Evolutionary conservation across 2,888 invertebrate species (phyloP), one percentile per base, ranked within the genome.

Genomic region (Scaptomyza tumidula): DNA sequence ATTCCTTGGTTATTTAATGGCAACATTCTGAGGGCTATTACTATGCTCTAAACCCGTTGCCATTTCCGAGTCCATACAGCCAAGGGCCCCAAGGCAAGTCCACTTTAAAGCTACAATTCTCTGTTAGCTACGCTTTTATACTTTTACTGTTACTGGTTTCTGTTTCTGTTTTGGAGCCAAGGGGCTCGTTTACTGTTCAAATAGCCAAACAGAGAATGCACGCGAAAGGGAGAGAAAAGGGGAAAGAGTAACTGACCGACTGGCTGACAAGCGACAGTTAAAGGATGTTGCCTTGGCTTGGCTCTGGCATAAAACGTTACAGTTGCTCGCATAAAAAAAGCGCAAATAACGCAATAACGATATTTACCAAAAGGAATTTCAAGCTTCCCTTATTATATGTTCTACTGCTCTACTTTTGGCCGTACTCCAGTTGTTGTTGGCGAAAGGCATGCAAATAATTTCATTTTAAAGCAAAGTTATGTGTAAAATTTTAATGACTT

Each of bases 211-310:
- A 50, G 57, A 29, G 13, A n/a, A 35, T 3, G 27, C 19, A 16
- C 14, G 10, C 31, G 4, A 33, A 14, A 41, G 13, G 10, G 29
- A 33, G 33, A 33, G 10, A 33, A 29, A 7, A 24, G 33, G 33
- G 9, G 9, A 27, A 3, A 13, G 37, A 10, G 11, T 24, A 16
- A 24, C 56, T 24, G 37, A 4, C 16, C 37, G 10, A 45, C 44
- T 9, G 14, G 11, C 45, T 35, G 37, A 44, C 57, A 73, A 44
- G 9, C 4, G 58, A 39, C 66, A 62, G 72, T 59, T 61, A 77
- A 77, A 75, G 77, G 56, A 67, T 78, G 78, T 77, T 77, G 72
- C 52, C 39, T 53, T 66, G 31, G 10, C 39, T 46, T 46, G 37
- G 45, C 19, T 58, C 45, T 52, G 54, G 37, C 77, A 76, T 76